Base-by-base conservation (phyloP, 2,888 invertebrate species). In the Hydraecia micacea region DNA sequence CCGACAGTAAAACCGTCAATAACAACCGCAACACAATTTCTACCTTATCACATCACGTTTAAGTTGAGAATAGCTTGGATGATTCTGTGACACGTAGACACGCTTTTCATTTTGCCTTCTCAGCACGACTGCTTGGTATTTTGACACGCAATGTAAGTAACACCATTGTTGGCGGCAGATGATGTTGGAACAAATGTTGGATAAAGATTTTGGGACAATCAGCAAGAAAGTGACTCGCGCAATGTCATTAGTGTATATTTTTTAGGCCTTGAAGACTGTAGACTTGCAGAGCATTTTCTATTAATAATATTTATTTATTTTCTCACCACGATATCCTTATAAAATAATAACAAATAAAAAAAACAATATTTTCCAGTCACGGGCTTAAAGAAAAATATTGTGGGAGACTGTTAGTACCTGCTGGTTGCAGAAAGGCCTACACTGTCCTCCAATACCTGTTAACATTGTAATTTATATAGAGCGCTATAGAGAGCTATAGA, bases 101-200 rank as follows among this genome's bases (percentile, higher is more conserved):
- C 49, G 39, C 58, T 76, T 75, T 81, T 81, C 71, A 78, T 84
- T 81, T 71, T 78, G 76, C 75, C 72, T 65, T 49, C 72, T 86
- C 78, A 76, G 60, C 75, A 73, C 69, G 36, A 55, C 69, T 66
- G 73, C 52, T 78, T 70, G 66, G 79, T 69, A 76, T 76, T 86
- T 75, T 77, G 79, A 84, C 85, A 86, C 73, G 85, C 79, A 62
- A 74, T 84, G 76, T 76, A 65, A 73, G 70, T 77, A 67, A 76
- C 55, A 72, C 73, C 25, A 67, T 76, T 81, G 74, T 86, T 81
- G 73, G n/a, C 28, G 15, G 49, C 25, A 55, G 55, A 67, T 80
- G 71, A 70, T 32, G 55, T 73, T 67, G 70, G n/a, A 63, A 74
- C 65, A 67, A 84, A 84, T 28, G n/a, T 77, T 73, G n/a, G 32